Conservation (phyloP, 1,140 invertebrate species). For the Lordiphosa clarofinis region DNA sequence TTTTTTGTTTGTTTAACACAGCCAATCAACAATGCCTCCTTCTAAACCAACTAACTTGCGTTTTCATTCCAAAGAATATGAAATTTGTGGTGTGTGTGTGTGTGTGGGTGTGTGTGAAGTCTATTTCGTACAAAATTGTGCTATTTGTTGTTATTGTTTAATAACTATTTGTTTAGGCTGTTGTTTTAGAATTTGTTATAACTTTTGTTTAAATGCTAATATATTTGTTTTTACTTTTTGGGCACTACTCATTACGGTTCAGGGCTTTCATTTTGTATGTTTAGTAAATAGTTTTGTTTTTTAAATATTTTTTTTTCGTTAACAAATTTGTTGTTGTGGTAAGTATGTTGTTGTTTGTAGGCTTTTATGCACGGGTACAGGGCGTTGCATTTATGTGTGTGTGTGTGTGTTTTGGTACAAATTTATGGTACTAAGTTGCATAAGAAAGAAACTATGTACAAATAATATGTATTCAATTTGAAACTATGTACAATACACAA, state of each 20-base stretch:
- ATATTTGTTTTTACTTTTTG: constrained; percentile 51
- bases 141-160: constrained; percentile 65
- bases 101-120: constrained; percentile 17
- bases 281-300: constrained; percentile 67
- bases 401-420: constrained; percentile 62
- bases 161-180: constrained; percentile 68
- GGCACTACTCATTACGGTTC: constrained; percentile 75
- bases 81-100: constrained; percentile 13
- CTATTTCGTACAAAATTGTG: constrained; percentile 64
- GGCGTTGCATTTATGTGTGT: constrained; percentile 61
- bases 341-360: constrained; percentile 25
- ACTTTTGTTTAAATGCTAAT: constrained; percentile 63
- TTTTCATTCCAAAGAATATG: constrained; percentile 7
- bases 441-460: constrained; percentile 20
- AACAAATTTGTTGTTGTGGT: constrained; percentile 41
- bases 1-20: constrained; percentile 48
- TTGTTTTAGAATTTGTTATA: constrained; percentile 73
- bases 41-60: constrained; percentile 9
- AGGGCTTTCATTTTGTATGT: constrained; percentile 60
- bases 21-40: constrained; percentile 65
- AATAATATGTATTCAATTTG: constrained; percentile 26
- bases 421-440: constrained; percentile 74
- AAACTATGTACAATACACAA: constrained; percentile 22
- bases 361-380: constrained; percentile 72
- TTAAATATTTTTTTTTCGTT: constrained; percentile 44